Evolutionary conservation across 2,113 vertebrate genomes (phyloP).

Genomic region (Mola mola): DNA sequence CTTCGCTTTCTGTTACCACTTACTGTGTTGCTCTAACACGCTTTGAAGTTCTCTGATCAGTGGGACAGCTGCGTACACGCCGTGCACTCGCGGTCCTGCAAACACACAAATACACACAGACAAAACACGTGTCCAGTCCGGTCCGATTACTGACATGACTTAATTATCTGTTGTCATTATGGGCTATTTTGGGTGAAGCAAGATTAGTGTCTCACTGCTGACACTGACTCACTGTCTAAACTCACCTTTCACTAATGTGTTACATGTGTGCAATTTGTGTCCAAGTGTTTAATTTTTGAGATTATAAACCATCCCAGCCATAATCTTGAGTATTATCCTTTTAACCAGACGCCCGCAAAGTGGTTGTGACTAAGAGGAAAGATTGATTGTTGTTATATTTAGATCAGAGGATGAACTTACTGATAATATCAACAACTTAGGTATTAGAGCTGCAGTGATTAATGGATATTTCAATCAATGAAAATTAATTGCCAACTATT

Average conservation of each 20-base stretch:
- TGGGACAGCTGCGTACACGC: constrained; percentile 72
- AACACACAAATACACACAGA: constrained; percentile 7
- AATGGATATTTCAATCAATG: too few species aligned
- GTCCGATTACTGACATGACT: background rate
- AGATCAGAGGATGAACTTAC: too few species aligned
- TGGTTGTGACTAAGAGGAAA: too few species aligned
- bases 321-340: too few species aligned
- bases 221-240: background rate
- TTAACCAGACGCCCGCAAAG: too few species aligned
- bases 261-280: background rate
- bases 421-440: too few species aligned
- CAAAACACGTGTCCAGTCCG: too few species aligned
- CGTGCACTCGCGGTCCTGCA: constrained; percentile 19
- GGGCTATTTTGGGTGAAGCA: constrained; percentile 35
- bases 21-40: constrained; percentile 3
- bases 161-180: constrained; percentile 33
- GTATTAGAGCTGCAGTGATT: too few species aligned
- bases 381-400: too few species aligned
- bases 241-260: background rate
- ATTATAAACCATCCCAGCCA: background rate
- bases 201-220: constrained; percentile 14
- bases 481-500: too few species aligned
- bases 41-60: constrained; percentile 57
- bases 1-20: constrained; percentile 17
- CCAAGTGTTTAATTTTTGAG: background rate